Percentiles rank a stretch among this genome's conserved stretches.
Conservation (phyloP, 2,113 vertebrate species). For the Callipepla squamata region DNA sequence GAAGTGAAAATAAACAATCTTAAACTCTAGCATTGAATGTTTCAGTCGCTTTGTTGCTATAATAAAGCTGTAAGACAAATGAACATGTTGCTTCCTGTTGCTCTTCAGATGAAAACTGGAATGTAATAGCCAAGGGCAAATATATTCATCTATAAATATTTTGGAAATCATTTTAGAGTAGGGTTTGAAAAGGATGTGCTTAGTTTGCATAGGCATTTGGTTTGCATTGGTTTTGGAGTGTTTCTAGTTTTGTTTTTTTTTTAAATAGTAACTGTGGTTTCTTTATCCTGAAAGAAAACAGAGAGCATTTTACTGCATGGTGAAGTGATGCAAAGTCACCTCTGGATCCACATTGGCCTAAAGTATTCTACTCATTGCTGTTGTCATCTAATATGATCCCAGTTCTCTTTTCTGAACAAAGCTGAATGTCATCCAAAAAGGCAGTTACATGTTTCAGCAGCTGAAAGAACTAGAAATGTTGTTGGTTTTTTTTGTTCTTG, state of each 20-base stretch:
- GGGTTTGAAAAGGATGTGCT: neutral
- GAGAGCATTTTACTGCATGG: neutral
- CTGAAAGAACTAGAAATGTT: neutral
- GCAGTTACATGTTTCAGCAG: neutral
- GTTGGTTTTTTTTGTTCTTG: neutral
- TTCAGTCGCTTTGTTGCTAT: neutral
- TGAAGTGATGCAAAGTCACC: neutral
- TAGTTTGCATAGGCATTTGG: neutral
- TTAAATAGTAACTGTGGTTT: neutral
- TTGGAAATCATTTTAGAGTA: neutral
- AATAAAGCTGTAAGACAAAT: neutral
- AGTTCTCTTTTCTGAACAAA: neutral
- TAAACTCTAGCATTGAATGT: neutral
- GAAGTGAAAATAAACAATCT: neutral
- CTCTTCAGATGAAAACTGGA: neutral
- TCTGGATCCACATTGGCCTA: neutral
- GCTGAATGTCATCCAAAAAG: neutral
- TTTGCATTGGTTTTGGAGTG: neutral
- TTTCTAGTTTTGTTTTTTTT: neutral
- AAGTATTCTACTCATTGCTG: neutral
- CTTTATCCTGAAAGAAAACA: neutral
- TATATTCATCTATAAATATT: slow-evolving; percentile 1
- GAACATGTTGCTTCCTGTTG: neutral
- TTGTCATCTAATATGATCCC: neutral
- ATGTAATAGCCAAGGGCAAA: neutral